Conservation (phyloP, 2,888 invertebrate species). For the Malthinus seriepunctatus region DNA sequence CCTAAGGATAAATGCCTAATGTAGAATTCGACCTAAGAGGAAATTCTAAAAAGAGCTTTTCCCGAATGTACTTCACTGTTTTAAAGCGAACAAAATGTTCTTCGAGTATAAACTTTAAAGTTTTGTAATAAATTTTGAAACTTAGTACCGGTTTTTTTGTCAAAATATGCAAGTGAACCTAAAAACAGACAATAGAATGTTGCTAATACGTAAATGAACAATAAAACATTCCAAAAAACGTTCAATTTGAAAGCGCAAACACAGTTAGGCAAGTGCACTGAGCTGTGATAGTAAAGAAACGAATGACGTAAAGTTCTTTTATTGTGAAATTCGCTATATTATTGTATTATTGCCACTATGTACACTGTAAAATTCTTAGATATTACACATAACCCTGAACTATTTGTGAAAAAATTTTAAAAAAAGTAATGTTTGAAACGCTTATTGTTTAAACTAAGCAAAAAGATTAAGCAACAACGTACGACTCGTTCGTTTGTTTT, state of each 20-base stretch:
- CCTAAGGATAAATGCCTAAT: too few species aligned
- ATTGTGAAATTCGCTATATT: conserved; percentile 28
- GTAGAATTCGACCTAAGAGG: too few species aligned
- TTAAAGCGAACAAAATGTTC: too few species aligned
- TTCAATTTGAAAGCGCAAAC: conserved; percentile 25
- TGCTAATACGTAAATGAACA: conserved; percentile 2
- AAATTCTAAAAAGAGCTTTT: too few species aligned
- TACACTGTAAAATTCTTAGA: conserved; percentile 21
- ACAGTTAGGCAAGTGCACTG: conserved; percentile 32
- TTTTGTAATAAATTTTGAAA: too few species aligned
- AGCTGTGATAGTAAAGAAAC: conserved; percentile 54
- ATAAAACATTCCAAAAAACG: conserved; percentile 19
- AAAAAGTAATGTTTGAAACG: conserved; percentile 13
- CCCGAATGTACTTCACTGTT: too few species aligned
- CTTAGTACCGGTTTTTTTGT: not conserved
- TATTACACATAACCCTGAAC: conserved; percentile 20
- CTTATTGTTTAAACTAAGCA: conserved; percentile 17
- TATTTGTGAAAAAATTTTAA: conserved; percentile 11
- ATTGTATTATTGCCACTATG: conserved; percentile 17
- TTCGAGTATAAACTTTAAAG: too few species aligned
- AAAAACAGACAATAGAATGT: conserved; percentile 5
- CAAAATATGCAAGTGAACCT: conserved; percentile 1
- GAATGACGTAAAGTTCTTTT: conserved; percentile 51
- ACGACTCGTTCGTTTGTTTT: conserved; percentile 19
- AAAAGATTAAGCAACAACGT: conserved; percentile 25